Evolutionary conservation across 2,888 invertebrate genomes (phyloP).

Genomic region (Noctua pronuba): DNA sequence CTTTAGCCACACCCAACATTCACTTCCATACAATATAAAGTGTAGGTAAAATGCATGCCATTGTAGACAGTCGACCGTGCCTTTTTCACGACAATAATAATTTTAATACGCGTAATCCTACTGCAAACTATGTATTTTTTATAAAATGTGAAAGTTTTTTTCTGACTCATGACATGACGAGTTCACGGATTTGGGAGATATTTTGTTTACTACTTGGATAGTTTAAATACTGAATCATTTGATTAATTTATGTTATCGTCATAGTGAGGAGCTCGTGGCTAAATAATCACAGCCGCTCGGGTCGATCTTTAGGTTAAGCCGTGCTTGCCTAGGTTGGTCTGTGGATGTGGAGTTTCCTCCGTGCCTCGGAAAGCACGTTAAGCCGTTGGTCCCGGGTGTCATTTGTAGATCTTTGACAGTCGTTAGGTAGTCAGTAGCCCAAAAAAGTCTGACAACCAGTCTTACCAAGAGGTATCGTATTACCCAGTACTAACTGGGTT

Average conservation of each 20-base stretch:
- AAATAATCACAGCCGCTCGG: no score
- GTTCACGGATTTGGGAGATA: conserved; percentile 3
- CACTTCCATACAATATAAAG: conserved; percentile 21
- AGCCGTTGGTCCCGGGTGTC: no score
- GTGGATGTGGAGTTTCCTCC: no score
- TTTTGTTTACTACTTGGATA: conserved; percentile 3
- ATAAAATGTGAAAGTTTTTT: conserved; percentile 41
- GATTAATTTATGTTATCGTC: neutral
- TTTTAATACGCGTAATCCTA: conserved; percentile 22
- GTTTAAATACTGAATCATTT: neutral
- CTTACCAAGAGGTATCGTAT: no score
- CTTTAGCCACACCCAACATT: conserved; percentile 52
- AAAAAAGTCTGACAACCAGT: no score
- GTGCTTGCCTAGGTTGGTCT: no score
- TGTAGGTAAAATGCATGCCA: conserved; percentile 35
- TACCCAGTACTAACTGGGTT: no score
- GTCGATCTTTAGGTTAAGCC: no score
- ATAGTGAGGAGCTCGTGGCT: no score
- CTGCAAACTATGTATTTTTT: conserved; percentile 21
- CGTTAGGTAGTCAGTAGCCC: no score
- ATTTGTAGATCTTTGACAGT: no score
- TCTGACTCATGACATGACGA: conserved; percentile 35
- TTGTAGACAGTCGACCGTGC: conserved; percentile 47
- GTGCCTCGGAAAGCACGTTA: no score
- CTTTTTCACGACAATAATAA: conserved; percentile 43